phyloP scores from a whole-genome alignment of 1,140 invertebrate genomes.

The Zaprionus tsacasi region DNA sequence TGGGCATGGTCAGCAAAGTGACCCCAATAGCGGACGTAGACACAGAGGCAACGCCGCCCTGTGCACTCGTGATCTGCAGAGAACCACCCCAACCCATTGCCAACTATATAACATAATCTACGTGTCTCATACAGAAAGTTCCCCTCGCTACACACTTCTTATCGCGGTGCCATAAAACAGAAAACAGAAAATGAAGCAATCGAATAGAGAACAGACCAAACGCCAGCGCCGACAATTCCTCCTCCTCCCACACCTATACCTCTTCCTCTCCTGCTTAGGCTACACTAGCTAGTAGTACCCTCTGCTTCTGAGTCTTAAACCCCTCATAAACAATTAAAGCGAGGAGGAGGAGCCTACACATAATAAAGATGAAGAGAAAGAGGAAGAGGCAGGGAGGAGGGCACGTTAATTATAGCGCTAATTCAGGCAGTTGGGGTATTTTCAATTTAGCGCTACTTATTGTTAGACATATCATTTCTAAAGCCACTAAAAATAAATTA shows the following conservation, averaged over 20 bases:
- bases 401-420: constrained; percentile 76
- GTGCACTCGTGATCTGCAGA: constrained; percentile 1
- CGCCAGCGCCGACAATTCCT: neutral
- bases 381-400: neutral
- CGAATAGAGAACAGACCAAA: constrained; percentile 1
- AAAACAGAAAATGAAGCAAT: constrained; percentile 40
- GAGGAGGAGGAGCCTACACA: constrained; percentile 5
- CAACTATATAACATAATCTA: constrained; percentile 45
- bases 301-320: neutral
- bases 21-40: neutral
- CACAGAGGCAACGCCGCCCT: no score
- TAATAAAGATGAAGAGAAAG: neutral
- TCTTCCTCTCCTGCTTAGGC: no score
- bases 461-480: constrained; percentile 71
- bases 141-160: constrained; percentile 24
- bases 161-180: constrained; percentile 46
- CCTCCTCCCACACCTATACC: no score
- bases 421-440: constrained; percentile 56
- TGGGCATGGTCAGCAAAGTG: neutral
- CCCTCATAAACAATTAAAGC: constrained; percentile 18
- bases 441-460: constrained; percentile 72
- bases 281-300: no score
- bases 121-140: constrained; percentile 32
- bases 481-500: constrained; percentile 77
- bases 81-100: neutral